Evolutionary conservation across 2,113 vertebrate genomes (phyloP).

Genomic region (Rhinoderma darwinii): DNA sequence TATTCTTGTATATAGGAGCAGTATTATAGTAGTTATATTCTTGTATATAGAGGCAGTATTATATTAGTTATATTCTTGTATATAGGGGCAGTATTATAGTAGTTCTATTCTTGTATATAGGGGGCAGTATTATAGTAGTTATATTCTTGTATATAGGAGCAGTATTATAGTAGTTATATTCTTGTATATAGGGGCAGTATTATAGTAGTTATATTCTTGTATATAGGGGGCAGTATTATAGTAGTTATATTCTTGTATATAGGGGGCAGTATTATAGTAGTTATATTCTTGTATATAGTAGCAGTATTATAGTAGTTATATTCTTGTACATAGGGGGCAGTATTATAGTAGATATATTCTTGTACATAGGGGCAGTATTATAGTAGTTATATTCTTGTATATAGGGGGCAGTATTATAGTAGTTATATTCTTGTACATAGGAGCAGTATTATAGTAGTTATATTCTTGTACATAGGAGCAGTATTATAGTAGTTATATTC

Average conservation of each 20-base stretch:
- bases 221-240: background rate
- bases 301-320: slow-evolving; percentile 14
- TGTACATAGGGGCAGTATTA: background rate
- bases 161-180: slow-evolving; percentile 11
- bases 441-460: no score
- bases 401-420: background rate
- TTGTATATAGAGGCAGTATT: no score
- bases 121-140: background rate
- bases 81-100: background rate
- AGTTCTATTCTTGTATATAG: background rate
- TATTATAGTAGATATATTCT: slow-evolving; percentile 6
- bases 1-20: background rate
- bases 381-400: slow-evolving; percentile 7
- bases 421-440: no score
- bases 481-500: no score
- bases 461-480: no score
- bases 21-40: background rate
- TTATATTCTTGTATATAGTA: background rate
- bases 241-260: slow-evolving; percentile 1
- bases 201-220: background rate
- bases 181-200: background rate
- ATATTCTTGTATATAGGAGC: background rate
- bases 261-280: background rate
- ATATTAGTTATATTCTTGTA: slow-evolving; percentile 6
- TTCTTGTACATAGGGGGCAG: background rate